These are phyloP conservation scores for Mycetomoellerius zeteki DNA, from an alignment of 1,140 invertebrate species.

Conservation along the genomic window DNA sequence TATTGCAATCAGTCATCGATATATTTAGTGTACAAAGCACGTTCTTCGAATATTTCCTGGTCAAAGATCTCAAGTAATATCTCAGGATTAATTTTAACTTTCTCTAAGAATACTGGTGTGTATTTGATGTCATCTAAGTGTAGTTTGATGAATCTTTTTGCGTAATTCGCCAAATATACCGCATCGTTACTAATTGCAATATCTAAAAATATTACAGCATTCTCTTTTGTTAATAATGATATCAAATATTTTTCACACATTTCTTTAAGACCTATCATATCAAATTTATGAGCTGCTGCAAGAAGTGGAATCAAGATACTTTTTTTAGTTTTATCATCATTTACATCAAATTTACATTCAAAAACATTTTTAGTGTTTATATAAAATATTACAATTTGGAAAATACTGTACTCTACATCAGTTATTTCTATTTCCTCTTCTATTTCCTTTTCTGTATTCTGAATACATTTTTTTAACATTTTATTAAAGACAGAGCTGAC, in stretches of 20 bases:
- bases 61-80: background rate
- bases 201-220: background rate
- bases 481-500: background rate
- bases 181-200: background rate
- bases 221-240: background rate
- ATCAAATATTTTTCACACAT: background rate
- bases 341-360: too few relatives aligned
- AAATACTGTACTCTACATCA: background rate
- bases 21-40: background rate
- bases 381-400: background rate
- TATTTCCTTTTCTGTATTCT: too few relatives aligned
- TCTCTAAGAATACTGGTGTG: background rate
- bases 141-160: background rate
- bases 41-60: background rate
- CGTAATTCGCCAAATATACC: background rate
- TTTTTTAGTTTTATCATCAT: too few relatives aligned
- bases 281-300: background rate
- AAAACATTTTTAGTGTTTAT: background rate
- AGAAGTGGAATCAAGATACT: background rate
- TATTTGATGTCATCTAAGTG: background rate
- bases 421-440: background rate
- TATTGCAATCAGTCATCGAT: too few relatives aligned
- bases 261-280: background rate
- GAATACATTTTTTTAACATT: background rate
- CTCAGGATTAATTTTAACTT: background rate